Conservation (phyloP, 2,113 vertebrate species). For the Lepus americanus region DNA sequence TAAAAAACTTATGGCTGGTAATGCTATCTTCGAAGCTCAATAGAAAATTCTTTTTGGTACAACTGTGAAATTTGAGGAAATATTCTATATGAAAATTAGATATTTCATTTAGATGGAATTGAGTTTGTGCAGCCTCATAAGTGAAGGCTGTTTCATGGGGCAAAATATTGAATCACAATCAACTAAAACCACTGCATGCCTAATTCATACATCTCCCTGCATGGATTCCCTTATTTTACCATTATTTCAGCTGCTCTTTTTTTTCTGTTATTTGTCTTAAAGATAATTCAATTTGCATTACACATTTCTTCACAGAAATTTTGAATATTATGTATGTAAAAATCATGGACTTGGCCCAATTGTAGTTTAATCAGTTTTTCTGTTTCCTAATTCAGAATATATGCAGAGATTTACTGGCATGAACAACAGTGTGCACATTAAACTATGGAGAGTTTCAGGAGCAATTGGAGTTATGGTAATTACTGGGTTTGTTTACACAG, state of each 20-base stretch:
- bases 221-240: slow-evolving; percentile 49
- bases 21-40: slow-evolving; percentile 29
- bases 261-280: slow-evolving; percentile 42
- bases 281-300: slow-evolving; percentile 70
- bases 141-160: neutral
- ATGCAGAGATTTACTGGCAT: slow-evolving; percentile 61
- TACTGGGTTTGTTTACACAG: slow-evolving; percentile 70
- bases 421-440: slow-evolving; percentile 18
- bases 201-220: slow-evolving; percentile 55
- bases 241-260: slow-evolving; percentile 15
- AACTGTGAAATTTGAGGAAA: slow-evolving; percentile 53
- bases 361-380: slow-evolving; percentile 77
- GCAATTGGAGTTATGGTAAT: slow-evolving; percentile 68
- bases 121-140: neutral
- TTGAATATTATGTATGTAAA: slow-evolving; percentile 77
- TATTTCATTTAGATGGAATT: slow-evolving; percentile 2
- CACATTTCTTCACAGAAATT: slow-evolving; percentile 59
- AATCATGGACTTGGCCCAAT: slow-evolving; percentile 64
- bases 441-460: slow-evolving; percentile 64
- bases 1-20: slow-evolving; percentile 27
- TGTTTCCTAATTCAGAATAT: slow-evolving; percentile 67
- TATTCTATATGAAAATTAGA: neutral
- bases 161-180: slow-evolving; percentile 31
- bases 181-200: neutral
- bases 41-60: slow-evolving; percentile 25